Base-by-base conservation (phyloP, 2,113 vertebrate species). In the Ceyx cyanopectus region DNA sequence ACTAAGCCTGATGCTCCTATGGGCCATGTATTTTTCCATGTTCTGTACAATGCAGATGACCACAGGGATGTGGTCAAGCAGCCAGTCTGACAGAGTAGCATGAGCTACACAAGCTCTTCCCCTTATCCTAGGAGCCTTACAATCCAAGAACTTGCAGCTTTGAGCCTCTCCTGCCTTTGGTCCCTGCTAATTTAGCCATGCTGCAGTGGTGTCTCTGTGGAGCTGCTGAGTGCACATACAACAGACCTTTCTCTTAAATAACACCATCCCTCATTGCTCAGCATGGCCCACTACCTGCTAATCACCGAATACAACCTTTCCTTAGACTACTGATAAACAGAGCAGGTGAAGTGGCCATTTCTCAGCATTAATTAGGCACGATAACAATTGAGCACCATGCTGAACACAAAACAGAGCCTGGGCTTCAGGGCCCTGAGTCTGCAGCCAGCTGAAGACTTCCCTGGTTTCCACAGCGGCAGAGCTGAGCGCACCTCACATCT, bases 31-130 rank as follows among this genome's bases (percentile, higher is more conserved):
- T 5, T 56, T 45, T 58, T 11, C 63, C 23, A 41, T 10, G 22
- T 21, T 57, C 6, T 54, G 73, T 34, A 9, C 41, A 50, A 14
- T 2, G 18, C 68, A 61, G 67, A 32, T 32, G 50, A 48, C 3
- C 1, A 1, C 37, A 40, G 48, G 15, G 53, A 48, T 22, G 9
- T 27, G 41, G 46, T 24, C 4, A 14, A 74, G 46, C 58, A 24
- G 45, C 6, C 2, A 2, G 48, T 16, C 16, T 43, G 62, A 30
- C 24, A 30, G 20, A 12, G 66, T 1, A 24, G 60, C 0, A 0
- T 37, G 24, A 16, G 29, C 53, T 80, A 27, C 66, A 57, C 22
- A 32, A 26, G 26, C 6, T 76, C 3, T 6, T 57, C 12, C 10
- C 46, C 50, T 51, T 26, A 43, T 9, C 32, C 27, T 5, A 18